Conservation (phyloP, 2,113 vertebrate species). For the Dicerorhinus sumatrensis region DNA sequence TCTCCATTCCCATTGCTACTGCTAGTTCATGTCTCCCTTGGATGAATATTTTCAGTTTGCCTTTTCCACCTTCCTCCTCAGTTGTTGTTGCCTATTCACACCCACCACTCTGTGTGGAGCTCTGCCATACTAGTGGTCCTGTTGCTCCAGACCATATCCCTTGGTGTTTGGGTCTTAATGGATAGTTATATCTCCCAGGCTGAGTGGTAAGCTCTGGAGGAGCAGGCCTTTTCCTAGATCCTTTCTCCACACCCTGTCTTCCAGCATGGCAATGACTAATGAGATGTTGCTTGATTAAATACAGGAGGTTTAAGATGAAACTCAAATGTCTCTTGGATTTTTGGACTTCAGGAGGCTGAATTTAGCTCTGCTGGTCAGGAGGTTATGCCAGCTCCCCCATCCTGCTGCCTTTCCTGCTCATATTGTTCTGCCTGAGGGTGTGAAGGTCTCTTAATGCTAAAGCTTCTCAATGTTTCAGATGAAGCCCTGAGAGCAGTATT, state of each 20-base stretch:
- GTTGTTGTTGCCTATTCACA: neutral
- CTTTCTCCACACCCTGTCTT: neutral
- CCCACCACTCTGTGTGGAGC: neutral
- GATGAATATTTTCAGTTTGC: neutral
- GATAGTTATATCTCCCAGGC: neutral
- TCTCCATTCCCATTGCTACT: neutral
- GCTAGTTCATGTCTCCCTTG: neutral
- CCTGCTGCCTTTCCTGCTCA: neutral
- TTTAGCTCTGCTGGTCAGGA: neutral
- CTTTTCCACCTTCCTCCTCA: neutral
- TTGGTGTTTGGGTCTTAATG: neutral
- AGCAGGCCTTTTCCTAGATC: neutral
- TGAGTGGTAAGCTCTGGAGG: neutral
- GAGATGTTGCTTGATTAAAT: conserved; percentile 39
- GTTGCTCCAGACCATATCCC: neutral
- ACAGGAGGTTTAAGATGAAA: neutral
- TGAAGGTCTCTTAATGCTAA: neutral
- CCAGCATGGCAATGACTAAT: neutral
- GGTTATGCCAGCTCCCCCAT: neutral
- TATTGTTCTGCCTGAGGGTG: neutral
- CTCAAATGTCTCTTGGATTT: neutral
- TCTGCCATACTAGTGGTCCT: neutral
- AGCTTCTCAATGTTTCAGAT: neutral
- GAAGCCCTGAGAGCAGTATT: neutral
- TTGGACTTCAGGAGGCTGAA: neutral